Conservation (phyloP, 64 coral and sea anemone genomes). For the Dendrophyllia cribrosa region DNA sequence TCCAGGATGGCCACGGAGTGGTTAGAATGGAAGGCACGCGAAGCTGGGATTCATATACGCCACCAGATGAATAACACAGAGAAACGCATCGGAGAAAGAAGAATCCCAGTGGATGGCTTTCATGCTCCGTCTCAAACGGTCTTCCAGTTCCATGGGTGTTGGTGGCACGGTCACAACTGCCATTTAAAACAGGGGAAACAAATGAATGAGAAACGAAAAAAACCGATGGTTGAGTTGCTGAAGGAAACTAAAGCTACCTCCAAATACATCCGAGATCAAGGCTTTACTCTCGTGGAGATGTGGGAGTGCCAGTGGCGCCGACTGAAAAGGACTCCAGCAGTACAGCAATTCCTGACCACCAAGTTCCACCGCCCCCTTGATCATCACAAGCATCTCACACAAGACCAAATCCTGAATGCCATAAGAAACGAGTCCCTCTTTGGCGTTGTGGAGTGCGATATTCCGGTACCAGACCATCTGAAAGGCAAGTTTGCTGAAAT, state of each 20-base stretch:
- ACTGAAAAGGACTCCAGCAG: too few relatives aligned
- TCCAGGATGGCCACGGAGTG: conserved; percentile 9
- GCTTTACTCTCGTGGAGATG: conserved; percentile 24
- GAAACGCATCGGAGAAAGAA: neutral
- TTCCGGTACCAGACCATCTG: neutral
- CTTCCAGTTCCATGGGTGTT: too few relatives aligned
- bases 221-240: conserved; percentile 37
- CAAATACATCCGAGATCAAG: conserved; percentile 23
- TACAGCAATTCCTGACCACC: conserved; percentile 12
- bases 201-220: neutral
- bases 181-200: too few relatives aligned
- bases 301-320: neutral
- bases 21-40: conserved; percentile 14
- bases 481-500: conserved; percentile 41
- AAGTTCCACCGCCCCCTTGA: conserved; percentile 22
- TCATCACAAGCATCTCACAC: neutral
- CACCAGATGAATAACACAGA: conserved; percentile 36
- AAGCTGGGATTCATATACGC: conserved; percentile 18
- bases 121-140: neutral
- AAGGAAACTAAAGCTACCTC: conserved; percentile 35
- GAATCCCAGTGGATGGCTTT: conserved; percentile 37
- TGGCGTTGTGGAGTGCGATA: conserved; percentile 21
- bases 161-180: too few relatives aligned
- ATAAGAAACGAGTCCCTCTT: neutral
- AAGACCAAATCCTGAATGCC: neutral